Base-by-base conservation (phyloP, 2,888 invertebrate species). In the Priocnemis perturbator region DNA sequence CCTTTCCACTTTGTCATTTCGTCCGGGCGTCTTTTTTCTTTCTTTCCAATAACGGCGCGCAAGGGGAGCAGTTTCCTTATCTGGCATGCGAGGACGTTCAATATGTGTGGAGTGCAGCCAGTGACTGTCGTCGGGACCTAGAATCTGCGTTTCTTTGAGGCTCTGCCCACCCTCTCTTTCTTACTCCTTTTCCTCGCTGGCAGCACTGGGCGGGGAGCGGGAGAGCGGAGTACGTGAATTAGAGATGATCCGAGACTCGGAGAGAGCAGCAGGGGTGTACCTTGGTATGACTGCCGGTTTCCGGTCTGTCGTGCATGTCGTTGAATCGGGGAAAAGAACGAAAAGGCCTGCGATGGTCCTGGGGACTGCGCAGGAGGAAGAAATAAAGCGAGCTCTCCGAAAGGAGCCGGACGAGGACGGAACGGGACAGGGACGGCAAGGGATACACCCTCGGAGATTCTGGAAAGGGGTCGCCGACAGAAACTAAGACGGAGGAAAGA, bases 181-280 rank as follows among this genome's bases (percentile, higher is more conserved):
- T 50, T 57, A 21, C 37, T 26, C 14, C 30, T 17, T 65, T 23
- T 14, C 21, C 45, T 69, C 65, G 58, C 57, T 53, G 4, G 37
- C 7, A 37, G 37, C 37, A 7, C 1, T 37, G 37, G 37, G 11
- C 37, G 15, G 53, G 53, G 11, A 9, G 20, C 57, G 52, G 44
- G 60, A 45, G 44, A 21, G 26, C 23, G 17, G 17, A 44, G 48
- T 58, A 64, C 60, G 71, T 79, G 76, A 79, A 79, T 77, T 79
- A 79, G 72, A 74, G 61, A 79, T 79, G 77, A 79, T 69, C 67
- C 63, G 62, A 52, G 69, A 67, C 50, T 56, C 19, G 11, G 57
- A 60, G 58, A 59, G 50, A 47, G 50, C 37, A 11, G 66, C 50
- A 59, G 64, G 47, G 52, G 53, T 9, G 64, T 23, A 57, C 45